Evolutionary conservation across 2,113 vertebrate species (phyloP).

Genomic region (Tylochromis polylepis): DNA sequence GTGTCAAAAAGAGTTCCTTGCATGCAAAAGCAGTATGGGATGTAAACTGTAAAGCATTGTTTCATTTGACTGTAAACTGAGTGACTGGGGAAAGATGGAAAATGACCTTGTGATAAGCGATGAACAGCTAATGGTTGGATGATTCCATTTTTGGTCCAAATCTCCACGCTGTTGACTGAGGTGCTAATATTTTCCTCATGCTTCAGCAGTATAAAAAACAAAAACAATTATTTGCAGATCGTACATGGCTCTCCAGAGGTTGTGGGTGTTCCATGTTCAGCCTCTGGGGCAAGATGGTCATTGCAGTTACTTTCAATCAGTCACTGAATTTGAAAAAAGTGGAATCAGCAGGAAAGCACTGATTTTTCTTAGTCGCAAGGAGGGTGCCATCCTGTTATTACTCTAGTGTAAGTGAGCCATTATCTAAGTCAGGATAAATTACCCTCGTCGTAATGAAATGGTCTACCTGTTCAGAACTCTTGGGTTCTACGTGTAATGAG

Average conservation of each 20-base stretch:
- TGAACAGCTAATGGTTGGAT: background rate
- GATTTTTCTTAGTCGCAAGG: background rate
- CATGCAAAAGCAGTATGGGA: background rate
- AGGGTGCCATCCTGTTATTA: background rate
- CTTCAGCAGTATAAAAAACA: fast-evolving
- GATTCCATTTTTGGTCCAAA: background rate
- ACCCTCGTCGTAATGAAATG: background rate
- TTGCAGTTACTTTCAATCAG: fast-evolving
- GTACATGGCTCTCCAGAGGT: background rate
- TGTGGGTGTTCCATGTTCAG: background rate
- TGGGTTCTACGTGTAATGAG: background rate
- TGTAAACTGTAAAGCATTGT: background rate
- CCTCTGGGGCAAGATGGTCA: background rate
- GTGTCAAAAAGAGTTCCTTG: background rate
- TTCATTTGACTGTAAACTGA: background rate
- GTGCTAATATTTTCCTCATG: background rate
- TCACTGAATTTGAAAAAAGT: background rate
- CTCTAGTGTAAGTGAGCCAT: background rate
- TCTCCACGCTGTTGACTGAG: background rate
- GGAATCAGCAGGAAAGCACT: background rate
- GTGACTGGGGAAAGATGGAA: background rate
- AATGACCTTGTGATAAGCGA: background rate
- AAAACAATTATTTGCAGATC: background rate
- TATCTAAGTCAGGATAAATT: background rate
- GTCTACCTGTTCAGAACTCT: background rate